Evolutionary conservation across 2,113 vertebrate species (phyloP).

Genomic region (Chaetops frenatus): DNA sequence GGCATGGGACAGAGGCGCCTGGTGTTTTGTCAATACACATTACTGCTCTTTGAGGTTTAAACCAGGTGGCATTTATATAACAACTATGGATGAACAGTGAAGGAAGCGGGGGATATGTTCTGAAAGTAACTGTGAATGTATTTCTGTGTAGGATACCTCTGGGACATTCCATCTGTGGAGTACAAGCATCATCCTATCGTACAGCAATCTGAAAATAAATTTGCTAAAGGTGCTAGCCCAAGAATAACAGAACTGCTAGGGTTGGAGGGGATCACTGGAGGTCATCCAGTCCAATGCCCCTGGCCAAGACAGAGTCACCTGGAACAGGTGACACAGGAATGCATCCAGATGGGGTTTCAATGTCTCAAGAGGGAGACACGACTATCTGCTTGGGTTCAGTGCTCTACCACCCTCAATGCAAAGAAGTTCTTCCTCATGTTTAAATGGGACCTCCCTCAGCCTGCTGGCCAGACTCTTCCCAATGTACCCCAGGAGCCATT

Average conservation of each 20-base stretch:
- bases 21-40: background rate
- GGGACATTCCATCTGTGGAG: background rate
- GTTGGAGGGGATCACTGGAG: background rate
- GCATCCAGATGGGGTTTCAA: background rate
- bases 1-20: background rate
- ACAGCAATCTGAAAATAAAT: background rate
- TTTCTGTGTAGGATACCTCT: background rate
- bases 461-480: background rate
- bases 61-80: background rate
- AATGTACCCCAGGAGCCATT: accelerated
- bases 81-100: background rate
- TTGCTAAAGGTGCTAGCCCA: background rate
- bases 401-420: background rate
- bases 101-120: background rate
- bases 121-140: background rate
- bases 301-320: background rate
- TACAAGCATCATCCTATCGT: background rate
- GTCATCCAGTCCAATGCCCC: background rate
- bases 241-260: background rate
- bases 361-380: background rate
- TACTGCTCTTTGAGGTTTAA: background rate
- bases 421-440: background rate
- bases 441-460: background rate
- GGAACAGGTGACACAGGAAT: background rate
- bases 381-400: too few species aligned